A percentile compares a stretch with the other conserved stretches of the same genome.
phyloP scores from a whole-genome alignment of 2,113 vertebrate genomes.

The Lepus americanus region DNA sequence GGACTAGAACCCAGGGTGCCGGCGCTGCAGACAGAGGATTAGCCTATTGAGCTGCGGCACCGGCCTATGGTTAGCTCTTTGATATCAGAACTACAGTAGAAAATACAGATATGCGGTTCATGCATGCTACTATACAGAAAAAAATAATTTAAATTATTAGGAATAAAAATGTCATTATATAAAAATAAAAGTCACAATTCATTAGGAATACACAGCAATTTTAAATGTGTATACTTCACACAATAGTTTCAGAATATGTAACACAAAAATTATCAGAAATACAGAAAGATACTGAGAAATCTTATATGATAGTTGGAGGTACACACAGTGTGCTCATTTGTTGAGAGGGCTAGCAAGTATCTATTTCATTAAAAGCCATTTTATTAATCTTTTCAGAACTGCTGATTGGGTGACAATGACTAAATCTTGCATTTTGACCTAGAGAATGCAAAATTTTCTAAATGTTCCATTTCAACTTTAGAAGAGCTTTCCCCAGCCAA shows the following conservation, averaged over 20 bases:
- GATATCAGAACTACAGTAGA: background rate
- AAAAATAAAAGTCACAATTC: conserved; percentile 5
- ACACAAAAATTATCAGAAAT: background rate
- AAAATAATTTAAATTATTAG: conserved; percentile 37
- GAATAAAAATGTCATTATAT: background rate
- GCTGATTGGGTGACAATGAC: background rate
- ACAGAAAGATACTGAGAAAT: background rate
- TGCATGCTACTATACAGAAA: background rate
- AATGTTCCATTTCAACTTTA: background rate
- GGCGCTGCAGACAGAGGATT: too few species aligned
- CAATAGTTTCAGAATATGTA: background rate
- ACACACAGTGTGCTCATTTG: background rate
- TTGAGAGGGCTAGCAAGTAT: background rate
- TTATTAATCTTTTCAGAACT: background rate
- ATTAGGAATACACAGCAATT: background rate
- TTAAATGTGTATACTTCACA: background rate
- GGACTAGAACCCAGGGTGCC: too few species aligned
- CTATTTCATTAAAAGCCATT: background rate
- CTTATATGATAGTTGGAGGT: background rate
- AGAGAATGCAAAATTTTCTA: background rate
- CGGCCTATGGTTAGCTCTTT: background rate
- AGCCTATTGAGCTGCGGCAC: too few species aligned
- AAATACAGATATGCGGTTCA: background rate
- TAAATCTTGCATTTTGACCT: background rate
- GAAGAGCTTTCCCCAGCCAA: background rate